Base-by-base conservation (phyloP, 2,888 invertebrate genomes). In the Parascotia fuliginaria region DNA sequence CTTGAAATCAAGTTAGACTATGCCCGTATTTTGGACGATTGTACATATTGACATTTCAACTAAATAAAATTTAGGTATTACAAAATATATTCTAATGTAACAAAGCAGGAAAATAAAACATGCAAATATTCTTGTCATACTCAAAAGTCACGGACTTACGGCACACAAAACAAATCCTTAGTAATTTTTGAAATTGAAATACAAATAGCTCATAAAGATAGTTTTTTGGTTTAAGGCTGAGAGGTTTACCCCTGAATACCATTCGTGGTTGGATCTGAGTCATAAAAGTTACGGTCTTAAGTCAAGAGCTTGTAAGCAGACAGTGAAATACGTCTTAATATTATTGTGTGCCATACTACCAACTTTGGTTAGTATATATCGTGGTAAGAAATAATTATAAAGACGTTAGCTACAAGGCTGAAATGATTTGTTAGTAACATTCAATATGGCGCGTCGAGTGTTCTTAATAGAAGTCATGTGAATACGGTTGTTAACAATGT, bases 191-290 rank as follows among this genome's bases (percentile, higher is more conserved):
- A n/a, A n/a, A n/a, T n/a, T n/a, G n/a, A n/a, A n/a, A 19, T 19
- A 5, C 19, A 19, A 3, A 19, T 19, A 19, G 19, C n/a, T n/a
- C n/a, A n/a, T n/a, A n/a, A n/a, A n/a, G n/a, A n/a, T n/a, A n/a
- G n/a, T 32, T 32, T 9, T 32, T 14, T 9, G 29, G 5, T 27
- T 15, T 9, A 15, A 13, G 7, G 2, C 11, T 11, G 12, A 16
- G 29, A 29, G n/a, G 14, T 29, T 29, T 15, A 15, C n/a, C 27
- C 14, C 38, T 28, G 9, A 9, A 28, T 9, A 9, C 47, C 55
- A 52, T 50, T 51, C 54, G 32, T 36, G 42, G 31, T 27, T 31
- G 15, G 40, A 9, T 43, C 49, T 67, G 73, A 62, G 28, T 69
- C 70, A 65, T 19, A n/a, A 48, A 42, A 44, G 43, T 34, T 59